These are phyloP conservation scores for Metellina segmentata DNA, from an alignment of 2,888 invertebrate genomes.

Conservation along the genomic window DNA sequence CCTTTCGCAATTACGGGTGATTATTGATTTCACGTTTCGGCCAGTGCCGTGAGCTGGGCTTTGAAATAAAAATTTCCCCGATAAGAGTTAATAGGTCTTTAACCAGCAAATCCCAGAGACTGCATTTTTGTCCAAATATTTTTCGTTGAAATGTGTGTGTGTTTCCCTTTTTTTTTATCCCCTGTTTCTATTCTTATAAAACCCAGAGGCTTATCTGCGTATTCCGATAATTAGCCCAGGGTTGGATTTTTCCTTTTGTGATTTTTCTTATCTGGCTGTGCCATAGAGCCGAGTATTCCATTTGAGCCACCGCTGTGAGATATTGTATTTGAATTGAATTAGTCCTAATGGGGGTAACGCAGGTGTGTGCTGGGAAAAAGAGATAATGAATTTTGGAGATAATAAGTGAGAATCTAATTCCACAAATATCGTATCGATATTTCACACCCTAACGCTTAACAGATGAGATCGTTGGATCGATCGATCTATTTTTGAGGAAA, in stretches of 20 bases:
- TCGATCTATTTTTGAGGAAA: neutral
- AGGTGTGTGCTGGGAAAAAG: neutral
- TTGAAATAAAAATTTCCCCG: conserved; percentile 8
- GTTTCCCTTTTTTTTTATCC: neutral
- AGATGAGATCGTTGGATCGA: neutral
- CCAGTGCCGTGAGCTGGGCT: neutral
- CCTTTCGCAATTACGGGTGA: conserved; percentile 41
- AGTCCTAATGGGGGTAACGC: neutral
- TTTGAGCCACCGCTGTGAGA: neutral
- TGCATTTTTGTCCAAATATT: neutral
- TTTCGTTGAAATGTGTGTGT: neutral
- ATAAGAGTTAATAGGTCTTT: conserved; percentile 45
- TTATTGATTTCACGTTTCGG: conserved; percentile 33
- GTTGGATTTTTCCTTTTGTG: neutral
- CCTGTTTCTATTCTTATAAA: neutral
- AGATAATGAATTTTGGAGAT: neutral
- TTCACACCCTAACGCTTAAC: neutral
- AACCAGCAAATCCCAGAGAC: conserved; percentile 14
- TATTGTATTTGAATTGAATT: conserved; percentile 16
- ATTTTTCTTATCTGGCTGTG: neutral
- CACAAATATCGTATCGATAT: neutral
- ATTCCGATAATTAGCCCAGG: conserved; percentile 16
- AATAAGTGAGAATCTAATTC: neutral
- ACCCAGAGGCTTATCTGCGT: conserved; percentile 10
- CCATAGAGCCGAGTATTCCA: neutral